Evolutionary conservation across 2,888 invertebrate genomes (phyloP).

Genomic region (Limenitis camilla): DNA sequence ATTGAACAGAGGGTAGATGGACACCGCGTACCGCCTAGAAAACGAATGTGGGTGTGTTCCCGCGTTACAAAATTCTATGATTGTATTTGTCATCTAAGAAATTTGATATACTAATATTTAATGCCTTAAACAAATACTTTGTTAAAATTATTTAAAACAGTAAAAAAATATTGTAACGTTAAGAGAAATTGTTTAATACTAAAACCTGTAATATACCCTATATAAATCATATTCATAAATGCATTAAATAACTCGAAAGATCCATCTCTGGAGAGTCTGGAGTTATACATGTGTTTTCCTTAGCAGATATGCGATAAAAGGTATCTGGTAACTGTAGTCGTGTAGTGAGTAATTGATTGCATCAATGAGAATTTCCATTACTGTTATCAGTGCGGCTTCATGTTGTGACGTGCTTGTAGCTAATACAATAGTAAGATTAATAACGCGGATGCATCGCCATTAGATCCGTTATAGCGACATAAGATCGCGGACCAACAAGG

Average conservation of each 20-base stretch:
- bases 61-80: slow-evolving; percentile 38
- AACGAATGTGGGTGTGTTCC: slow-evolving; percentile 54
- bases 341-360: slow-evolving; percentile 53
- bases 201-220: too few relatives aligned
- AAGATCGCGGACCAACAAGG: slow-evolving; percentile 65
- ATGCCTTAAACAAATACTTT: too few relatives aligned
- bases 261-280: slow-evolving; percentile 10
- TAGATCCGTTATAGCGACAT: slow-evolving; percentile 63
- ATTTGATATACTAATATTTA: too few relatives aligned
- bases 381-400: slow-evolving; percentile 61
- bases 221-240: not conserved
- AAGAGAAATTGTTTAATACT: too few relatives aligned
- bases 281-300: slow-evolving; percentile 28
- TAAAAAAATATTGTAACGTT: too few relatives aligned
- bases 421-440: slow-evolving; percentile 72
- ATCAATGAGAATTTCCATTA: slow-evolving; percentile 56
- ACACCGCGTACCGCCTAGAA: slow-evolving; percentile 52
- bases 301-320: slow-evolving; percentile 37
- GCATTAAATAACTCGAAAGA: slow-evolving; percentile 10
- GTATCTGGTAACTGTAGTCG: slow-evolving; percentile 53
- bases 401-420: slow-evolving; percentile 58
- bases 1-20: slow-evolving; percentile 71
- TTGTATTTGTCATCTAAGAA: too few relatives aligned
- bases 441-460: slow-evolving; percentile 58
- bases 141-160: too few relatives aligned